phyloP scores from a whole-genome alignment of 2,888 invertebrate species.

The Ophion ventricosus region DNA sequence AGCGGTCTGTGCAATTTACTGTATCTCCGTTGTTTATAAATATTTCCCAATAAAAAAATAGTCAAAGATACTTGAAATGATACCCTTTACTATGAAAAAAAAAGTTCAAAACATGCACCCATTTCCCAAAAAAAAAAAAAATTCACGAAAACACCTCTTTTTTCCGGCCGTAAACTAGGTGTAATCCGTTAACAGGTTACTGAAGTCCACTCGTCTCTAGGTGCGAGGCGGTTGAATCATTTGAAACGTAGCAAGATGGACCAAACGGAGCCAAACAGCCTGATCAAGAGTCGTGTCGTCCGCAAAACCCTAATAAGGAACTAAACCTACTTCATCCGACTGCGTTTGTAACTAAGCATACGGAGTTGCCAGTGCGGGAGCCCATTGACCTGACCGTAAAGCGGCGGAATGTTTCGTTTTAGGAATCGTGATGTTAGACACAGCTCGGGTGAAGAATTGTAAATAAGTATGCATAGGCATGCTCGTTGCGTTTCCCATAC shows the following conservation, averaged over 20 bases:
- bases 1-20: too few species aligned
- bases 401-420: background rate
- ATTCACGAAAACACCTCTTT: too few species aligned
- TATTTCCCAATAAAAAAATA: too few species aligned
- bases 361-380: background rate
- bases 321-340: background rate
- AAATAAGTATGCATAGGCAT: background rate
- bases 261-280: background rate
- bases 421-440: background rate
- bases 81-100: too few species aligned
- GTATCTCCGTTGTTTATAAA: too few species aligned
- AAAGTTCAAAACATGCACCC: too few species aligned
- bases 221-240: background rate
- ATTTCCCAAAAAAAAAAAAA: too few species aligned
- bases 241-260: background rate
- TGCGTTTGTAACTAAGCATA: background rate
- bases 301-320: background rate
- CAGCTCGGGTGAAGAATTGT: background rate
- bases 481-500: background rate
- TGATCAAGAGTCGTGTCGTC: background rate
- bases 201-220: background rate
- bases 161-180: too few species aligned
- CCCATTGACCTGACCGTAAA: constrained; percentile 14
- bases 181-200: background rate
- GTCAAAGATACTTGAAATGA: too few species aligned